Evolutionary conservation across 2,888 invertebrate species (phyloP).

Genomic region (Pyralis farinalis): DNA sequence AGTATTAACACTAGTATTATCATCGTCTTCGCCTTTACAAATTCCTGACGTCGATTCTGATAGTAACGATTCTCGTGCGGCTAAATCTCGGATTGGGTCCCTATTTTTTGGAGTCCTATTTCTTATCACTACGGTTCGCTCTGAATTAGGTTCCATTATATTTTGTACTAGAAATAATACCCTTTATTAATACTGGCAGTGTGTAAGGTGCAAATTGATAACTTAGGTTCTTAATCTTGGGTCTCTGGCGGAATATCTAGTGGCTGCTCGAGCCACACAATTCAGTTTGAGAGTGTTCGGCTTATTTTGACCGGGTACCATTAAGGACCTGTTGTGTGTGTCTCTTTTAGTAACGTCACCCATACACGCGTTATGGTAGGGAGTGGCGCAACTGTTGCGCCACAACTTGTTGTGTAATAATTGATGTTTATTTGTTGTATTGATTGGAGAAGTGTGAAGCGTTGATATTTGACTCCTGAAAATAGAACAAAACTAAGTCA

Average conservation of each 20-base stretch:
- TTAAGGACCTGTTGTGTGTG: constrained; percentile 66
- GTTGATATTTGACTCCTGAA: background rate
- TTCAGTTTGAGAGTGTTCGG: constrained; percentile 71
- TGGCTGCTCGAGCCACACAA: constrained; percentile 73
- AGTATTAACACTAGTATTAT: constrained; percentile 47
- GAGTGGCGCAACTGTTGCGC: constrained; percentile 50
- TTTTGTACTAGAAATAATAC: constrained; percentile 45
- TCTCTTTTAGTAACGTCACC: constrained; percentile 42
- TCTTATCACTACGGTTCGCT: constrained; percentile 37
- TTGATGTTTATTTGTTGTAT: background rate
- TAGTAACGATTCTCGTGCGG: constrained; percentile 57
- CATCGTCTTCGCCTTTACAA: constrained; percentile 62
- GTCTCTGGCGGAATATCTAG: constrained; percentile 76
- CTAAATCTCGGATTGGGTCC: constrained; percentile 36
- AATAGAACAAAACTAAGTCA: background rate
- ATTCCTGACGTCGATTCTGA: constrained; percentile 76
- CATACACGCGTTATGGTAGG: constrained; percentile 54
- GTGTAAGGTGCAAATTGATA: constrained; percentile 21
- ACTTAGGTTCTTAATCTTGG: constrained; percentile 81
- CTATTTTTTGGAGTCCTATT: constrained; percentile 50
- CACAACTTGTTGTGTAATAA: constrained; percentile 31
- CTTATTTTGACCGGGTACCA: constrained; percentile 79
- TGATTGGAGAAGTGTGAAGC: background rate
- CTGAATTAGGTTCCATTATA: constrained; percentile 33
- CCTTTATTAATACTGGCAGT: constrained; percentile 61